A percentile compares a stretch with the other conserved stretches of the same genome.
Conservation (phyloP, 2,113 vertebrate genomes). For the Neogale vison region DNA sequence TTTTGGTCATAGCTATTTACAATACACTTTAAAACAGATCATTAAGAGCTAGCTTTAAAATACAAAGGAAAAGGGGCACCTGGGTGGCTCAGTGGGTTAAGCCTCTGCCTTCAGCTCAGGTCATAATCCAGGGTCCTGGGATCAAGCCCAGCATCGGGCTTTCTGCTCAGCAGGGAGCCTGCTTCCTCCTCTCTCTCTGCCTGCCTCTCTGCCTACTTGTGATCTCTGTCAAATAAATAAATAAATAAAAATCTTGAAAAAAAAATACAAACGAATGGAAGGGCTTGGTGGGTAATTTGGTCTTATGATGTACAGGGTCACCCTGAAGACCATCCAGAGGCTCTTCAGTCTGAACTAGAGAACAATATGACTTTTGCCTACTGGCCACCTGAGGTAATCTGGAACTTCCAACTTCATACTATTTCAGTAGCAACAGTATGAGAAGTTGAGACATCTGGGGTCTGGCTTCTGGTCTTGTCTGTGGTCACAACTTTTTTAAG, state of each 20-base stretch:
- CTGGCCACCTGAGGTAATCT: not conserved
- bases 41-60: slow-evolving; percentile 9
- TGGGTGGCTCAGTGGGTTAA: no score
- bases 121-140: no score
- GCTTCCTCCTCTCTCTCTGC: no score
- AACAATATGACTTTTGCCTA: not conserved
- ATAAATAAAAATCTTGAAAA: no score
- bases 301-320: not conserved
- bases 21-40: not conserved
- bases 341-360: not conserved
- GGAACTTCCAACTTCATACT: not conserved
- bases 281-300: not conserved
- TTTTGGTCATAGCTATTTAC: slow-evolving; percentile 32
- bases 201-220: no score
- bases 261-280: not conserved
- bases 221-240: no score
- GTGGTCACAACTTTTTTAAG: not conserved
- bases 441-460: not conserved
- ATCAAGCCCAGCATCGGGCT: no score
- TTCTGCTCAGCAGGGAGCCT: no score
- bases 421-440: not conserved
- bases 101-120: no score
- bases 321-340: not conserved
- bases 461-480: not conserved
- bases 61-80: not conserved